Base-by-base conservation (phyloP, 2,113 vertebrate genomes). In the Seriola aureovittata region DNA sequence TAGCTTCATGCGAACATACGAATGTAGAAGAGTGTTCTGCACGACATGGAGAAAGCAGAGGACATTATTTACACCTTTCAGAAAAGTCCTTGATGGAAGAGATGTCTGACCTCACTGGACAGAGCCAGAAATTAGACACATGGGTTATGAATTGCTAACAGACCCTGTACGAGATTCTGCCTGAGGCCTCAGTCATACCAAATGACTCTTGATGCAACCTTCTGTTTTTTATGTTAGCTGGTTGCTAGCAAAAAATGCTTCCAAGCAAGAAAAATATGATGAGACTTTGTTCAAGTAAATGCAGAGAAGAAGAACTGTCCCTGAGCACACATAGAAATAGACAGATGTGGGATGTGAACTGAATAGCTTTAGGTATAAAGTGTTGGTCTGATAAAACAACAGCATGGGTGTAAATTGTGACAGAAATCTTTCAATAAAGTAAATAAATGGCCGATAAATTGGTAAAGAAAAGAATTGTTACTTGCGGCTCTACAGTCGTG, bases 111-210 rank as follows among this genome's bases (percentile, higher is more conserved):
- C 77, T 87, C 50, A 46, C 4, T 44, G 71, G 65, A 71, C 54
- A 46, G 74, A 79, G 57, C 80, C 72, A 69, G 74, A 46, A 73
- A 78, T 82, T 58, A 76, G 63, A 74, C 46, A 58, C 71, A 87
- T 73, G 71, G 50, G 25, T n/a, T 80, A 13, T 52, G 73, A 73
- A 63, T 70, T 66, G 67, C 54, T 81, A 71, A 85, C 64, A n/a
- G 29, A 42, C 42, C 40, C 12, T 52, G 71, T 10, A 21, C 4
- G 1, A 67, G 44, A 58, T 13, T 72, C 38, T 42, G 52, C 59
- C 46, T 1, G 8, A 71, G 78, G 76, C 23, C 55, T 36, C 36
- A 68, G 42, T 40, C 60, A 70, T 12, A 78, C 40, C 72, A 70
- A 78, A 78, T 50, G 29, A 81, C 57, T 81, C 62, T 50, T 74